Evolutionary conservation across 2,113 vertebrate genomes (phyloP).

Genomic region (Strix aluco): DNA sequence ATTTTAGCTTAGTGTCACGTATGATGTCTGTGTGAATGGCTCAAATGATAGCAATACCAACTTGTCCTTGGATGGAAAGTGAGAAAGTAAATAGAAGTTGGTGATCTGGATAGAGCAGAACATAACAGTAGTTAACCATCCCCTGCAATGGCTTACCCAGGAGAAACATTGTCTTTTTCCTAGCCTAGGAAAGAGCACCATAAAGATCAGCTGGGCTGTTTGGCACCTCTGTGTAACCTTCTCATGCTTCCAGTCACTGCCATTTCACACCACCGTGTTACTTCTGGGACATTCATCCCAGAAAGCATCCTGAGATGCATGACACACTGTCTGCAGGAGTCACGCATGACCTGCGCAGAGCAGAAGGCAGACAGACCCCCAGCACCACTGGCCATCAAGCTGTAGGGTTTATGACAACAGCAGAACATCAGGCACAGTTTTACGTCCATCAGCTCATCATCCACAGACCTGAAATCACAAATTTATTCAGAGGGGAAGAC

Average conservation of each 20-base stretch:
- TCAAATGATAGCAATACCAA: neutral
- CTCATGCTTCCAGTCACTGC: neutral
- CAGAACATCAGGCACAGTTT: neutral
- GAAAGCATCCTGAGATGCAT: neutral
- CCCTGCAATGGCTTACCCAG: rapidly evolving
- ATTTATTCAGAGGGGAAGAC: rapidly evolving
- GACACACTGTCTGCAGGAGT: neutral
- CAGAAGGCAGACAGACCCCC: neutral
- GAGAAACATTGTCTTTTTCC: neutral
- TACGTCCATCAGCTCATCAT: neutral
- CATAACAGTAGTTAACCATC: neutral
- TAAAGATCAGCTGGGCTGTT: neutral
- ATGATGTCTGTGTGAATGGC: neutral
- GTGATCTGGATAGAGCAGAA: neutral
- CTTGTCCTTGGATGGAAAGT: neutral
- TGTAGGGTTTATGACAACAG: neutral
- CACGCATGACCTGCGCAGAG: neutral
- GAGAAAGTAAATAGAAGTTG: neutral
- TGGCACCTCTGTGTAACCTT: neutral
- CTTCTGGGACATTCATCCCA: neutral
- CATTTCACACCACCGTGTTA: neutral
- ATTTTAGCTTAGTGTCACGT: too few relatives aligned
- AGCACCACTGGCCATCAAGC: neutral
- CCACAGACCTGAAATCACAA: neutral
- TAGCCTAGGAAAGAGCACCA: neutral